Evolutionary conservation across 2,888 invertebrate genomes (phyloP), one percentile per base, ranked within the genome.

Genomic region (Philopedon plagiatum): DNA sequence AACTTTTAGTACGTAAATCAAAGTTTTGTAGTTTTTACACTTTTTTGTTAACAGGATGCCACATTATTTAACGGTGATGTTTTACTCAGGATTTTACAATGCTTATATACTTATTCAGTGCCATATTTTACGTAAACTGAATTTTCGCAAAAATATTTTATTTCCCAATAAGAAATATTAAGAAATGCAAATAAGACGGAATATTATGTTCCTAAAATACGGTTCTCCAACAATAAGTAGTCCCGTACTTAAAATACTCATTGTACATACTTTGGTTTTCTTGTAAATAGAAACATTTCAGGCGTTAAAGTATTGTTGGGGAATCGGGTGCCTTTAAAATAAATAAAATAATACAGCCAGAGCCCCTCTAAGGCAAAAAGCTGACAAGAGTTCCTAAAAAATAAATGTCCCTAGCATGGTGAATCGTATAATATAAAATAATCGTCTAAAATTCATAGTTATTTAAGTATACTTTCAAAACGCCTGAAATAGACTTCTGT

Each of bases 341-440:
- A 54, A 39, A 51, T 44, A 61, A 64, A 68, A 68, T 72, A 66
- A 66, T 61, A 69, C 44, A 64, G 58, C 63, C 21, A 15, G 29
- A 51, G 32, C 29, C 41, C 15, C 18, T 5, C 26, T 19, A 46
- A 26, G 73, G 75, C 75, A 75, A 69, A 76, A 76, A 79, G 84
- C 84, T 83, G 83, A 81, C 80, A 83, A 85, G 84, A 85, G 85
- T 86, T 85, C 86, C 85, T 85, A 86, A 83, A 83, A 81, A 81
- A 80, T 80, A 81, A 74, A 83, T 83, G 83, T 84, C 79, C 84
- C 81, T 82, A 80, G 81, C 81, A 81, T 83, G 80, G 82, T 80
- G 76, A 78, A 78, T 81, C 81, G 72, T 72, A 74, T 80, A 80
- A 80, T 80, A 80, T 80, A 76, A 80, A 81, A 79, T 81, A 79